phyloP scores from a whole-genome alignment of 2,888 invertebrate genomes.

The Eubasilissa splendida region DNA sequence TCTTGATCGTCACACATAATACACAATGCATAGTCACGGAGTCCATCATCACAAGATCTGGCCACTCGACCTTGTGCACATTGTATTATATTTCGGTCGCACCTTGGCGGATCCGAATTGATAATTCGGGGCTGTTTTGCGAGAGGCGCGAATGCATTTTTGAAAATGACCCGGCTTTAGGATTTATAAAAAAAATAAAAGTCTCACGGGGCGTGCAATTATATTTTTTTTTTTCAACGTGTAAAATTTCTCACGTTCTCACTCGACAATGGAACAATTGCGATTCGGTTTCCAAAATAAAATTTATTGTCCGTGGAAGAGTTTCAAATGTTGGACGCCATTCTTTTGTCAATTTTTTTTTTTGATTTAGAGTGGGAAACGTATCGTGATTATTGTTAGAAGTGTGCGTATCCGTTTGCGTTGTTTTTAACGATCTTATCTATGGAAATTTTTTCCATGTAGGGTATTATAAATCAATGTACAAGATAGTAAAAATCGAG shows the following conservation, averaged over 20 bases:
- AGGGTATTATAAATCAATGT: too few relatives aligned
- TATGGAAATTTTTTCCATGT: not conserved
- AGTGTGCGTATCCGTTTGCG: not conserved
- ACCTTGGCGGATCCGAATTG: not conserved
- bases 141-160: slow-evolving; percentile 23
- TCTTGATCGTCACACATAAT: too few relatives aligned
- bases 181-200: not conserved
- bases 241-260: slow-evolving; percentile 17
- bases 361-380: slow-evolving; percentile 5
- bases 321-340: slow-evolving; percentile 1
- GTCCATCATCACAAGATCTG: not conserved
- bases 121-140: slow-evolving; percentile 12
- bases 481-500: too few relatives aligned
- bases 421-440: not conserved
- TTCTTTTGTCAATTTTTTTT: slow-evolving; percentile 22
- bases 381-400: not conserved
- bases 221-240: slow-evolving; percentile 6
- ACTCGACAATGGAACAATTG: slow-evolving; percentile 29
- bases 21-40: too few relatives aligned
- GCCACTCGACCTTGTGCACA: not conserved
- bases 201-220: slow-evolving; percentile 19
- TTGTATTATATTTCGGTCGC: not conserved
- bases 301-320: not conserved
- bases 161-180: not conserved
- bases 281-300: slow-evolving; percentile 30